A percentile compares a stretch with the other conserved stretches of the same genome.
phyloP scores from a whole-genome alignment of 2,113 vertebrate genomes.

The Catharus minimus region DNA sequence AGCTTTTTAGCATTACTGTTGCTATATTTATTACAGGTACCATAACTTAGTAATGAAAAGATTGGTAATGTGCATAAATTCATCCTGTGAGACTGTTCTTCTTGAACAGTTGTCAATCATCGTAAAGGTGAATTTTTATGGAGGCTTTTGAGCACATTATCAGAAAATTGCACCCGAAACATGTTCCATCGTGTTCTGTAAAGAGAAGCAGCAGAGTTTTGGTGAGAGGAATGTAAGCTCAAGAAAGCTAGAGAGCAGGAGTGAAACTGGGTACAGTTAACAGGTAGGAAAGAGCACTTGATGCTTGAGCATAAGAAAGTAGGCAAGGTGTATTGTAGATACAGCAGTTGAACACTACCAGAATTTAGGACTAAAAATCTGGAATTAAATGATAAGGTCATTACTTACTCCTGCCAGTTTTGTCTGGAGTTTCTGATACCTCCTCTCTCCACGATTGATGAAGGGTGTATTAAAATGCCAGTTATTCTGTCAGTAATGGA shows the following conservation, averaged over 20 bases:
- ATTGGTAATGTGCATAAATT: conserved; percentile 30
- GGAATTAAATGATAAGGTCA: background rate
- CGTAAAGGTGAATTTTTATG: conserved; percentile 15
- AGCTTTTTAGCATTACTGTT: conserved; percentile 15
- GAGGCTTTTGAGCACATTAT: background rate
- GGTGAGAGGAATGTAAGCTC: background rate
- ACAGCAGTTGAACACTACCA: background rate
- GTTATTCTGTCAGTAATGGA: background rate
- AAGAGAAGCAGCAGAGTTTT: background rate
- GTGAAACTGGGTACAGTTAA: background rate
- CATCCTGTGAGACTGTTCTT: conserved; percentile 20
- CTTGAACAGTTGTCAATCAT: background rate
- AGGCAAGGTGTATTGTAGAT: background rate
- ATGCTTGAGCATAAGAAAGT: background rate
- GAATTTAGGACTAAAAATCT: background rate
- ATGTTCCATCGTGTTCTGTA: background rate
- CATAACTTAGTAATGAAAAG: conserved; percentile 41
- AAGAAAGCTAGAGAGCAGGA: background rate
- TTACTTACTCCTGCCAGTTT: background rate
- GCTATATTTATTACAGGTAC: conserved; percentile 23
- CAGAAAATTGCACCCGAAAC: background rate
- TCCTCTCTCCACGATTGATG: background rate
- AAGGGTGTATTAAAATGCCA: background rate
- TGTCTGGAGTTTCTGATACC: background rate
- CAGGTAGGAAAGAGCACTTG: background rate